phyloP scores from a whole-genome alignment of 2,113 vertebrate species.

The Ophiodon elongatus region DNA sequence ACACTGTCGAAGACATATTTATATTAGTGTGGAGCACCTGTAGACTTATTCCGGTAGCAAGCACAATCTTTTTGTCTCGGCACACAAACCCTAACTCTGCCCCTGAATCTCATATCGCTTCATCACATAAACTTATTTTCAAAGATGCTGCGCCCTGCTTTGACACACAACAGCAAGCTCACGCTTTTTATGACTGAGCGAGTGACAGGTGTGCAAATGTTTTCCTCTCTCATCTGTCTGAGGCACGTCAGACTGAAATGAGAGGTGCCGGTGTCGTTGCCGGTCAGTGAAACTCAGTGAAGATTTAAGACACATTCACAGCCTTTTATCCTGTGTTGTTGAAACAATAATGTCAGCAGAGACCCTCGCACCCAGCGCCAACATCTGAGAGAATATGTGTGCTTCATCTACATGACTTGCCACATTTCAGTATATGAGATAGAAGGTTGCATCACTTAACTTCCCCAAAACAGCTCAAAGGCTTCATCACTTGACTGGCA shows the following conservation, averaged over 20 bases:
- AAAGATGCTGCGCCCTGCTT: conserved; percentile 37
- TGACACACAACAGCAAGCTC: conserved; percentile 49
- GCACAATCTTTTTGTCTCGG: neutral
- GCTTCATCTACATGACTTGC: conserved; percentile 58
- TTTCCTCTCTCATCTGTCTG: conserved; percentile 52
- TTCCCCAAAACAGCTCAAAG: conserved; percentile 73
- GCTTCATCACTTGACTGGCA: conserved; percentile 55
- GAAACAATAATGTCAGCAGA: conserved; percentile 71
- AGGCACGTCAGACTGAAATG: conserved; percentile 7
- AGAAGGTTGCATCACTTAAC: conserved; percentile 75
- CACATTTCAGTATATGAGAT: conserved; percentile 63
- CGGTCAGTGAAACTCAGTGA: conserved; percentile 63
- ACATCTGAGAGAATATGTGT: conserved; percentile 64
- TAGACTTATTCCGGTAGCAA: neutral
- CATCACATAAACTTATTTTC: conserved; percentile 41
- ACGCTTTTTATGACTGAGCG: conserved; percentile 38
- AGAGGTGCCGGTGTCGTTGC: conserved; percentile 14
- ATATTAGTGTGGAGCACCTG: neutral
- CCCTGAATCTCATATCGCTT: conserved; percentile 32
- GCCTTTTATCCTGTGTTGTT: conserved; percentile 58
- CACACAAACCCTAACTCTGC: conserved; percentile 1
- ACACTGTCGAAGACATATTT: neutral
- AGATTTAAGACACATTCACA: conserved; percentile 36
- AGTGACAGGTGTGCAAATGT: conserved; percentile 68
- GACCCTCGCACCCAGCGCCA: neutral